Conservation (phyloP, 2,888 invertebrate genomes). For the Dicycla oo region DNA sequence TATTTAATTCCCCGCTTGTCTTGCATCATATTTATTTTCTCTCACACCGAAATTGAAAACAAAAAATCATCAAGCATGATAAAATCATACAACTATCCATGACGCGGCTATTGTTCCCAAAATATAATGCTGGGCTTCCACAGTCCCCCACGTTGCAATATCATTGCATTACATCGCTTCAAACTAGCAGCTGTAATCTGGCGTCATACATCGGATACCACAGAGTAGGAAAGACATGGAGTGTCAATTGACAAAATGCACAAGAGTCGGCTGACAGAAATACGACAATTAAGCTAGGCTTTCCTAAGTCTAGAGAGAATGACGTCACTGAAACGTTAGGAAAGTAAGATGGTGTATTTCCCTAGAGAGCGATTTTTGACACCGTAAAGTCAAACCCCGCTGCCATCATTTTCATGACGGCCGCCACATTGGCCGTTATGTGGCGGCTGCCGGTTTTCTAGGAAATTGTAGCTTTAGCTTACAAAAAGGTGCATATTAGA, state of each 20-base stretch:
- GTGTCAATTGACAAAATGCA: neutral
- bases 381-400: too few species aligned
- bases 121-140: constrained; percentile 49
- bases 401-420: too few species aligned
- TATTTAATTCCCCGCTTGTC: neutral
- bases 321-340: too few species aligned
- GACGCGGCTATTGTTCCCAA: constrained; percentile 40
- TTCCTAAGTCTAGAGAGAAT: too few species aligned
- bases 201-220: constrained; percentile 68
- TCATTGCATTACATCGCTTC: constrained; percentile 68
- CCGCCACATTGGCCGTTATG: too few species aligned
- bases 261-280: neutral
- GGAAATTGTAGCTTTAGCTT: too few species aligned
- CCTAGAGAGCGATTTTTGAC: too few species aligned
- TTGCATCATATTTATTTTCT: neutral
- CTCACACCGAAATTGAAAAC: constrained; percentile 6
- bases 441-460: too few species aligned
- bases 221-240: constrained; percentile 25
- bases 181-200: constrained; percentile 71
- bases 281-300: neutral
- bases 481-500: too few species aligned
- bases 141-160: constrained; percentile 56
- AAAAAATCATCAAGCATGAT: constrained; percentile 21
- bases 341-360: too few species aligned
- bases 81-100: constrained; percentile 35